Conservation (phyloP, 2,888 invertebrate genomes). For the Opisthograptis luteolata region DNA sequence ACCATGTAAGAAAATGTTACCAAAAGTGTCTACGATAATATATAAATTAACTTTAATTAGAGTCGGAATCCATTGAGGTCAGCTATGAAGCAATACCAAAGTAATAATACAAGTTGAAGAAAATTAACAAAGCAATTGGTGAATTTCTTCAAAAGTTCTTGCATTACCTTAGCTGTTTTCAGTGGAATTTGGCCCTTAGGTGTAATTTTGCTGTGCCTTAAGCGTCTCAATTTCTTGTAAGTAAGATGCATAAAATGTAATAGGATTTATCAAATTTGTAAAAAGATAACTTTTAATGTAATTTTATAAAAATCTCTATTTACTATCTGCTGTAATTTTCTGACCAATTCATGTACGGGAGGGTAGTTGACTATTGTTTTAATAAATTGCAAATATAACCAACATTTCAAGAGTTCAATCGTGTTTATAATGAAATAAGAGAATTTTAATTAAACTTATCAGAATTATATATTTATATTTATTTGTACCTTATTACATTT, state of each 20-base stretch:
- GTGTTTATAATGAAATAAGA: no score
- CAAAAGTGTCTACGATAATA: slow-evolving; percentile 72
- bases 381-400: no score
- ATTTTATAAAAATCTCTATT: slow-evolving; percentile 73
- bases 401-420: no score
- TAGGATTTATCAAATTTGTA: slow-evolving; percentile 72
- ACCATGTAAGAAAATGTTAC: slow-evolving; percentile 68
- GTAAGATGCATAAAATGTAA: slow-evolving; percentile 64
- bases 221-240: slow-evolving; percentile 81
- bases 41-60: slow-evolving; percentile 66
- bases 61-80: not conserved
- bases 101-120: not conserved
- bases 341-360: slow-evolving; percentile 50
- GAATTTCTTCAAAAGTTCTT: not conserved
- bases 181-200: slow-evolving; percentile 40
- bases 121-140: not conserved
- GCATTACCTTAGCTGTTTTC: slow-evolving; percentile 5
- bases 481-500: no score
- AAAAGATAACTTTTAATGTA: slow-evolving; percentile 56
- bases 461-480: no score
- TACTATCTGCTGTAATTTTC: slow-evolving; percentile 54
- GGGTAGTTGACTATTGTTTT: slow-evolving; percentile 32
- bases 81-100: not conserved
- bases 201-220: slow-evolving; percentile 83
- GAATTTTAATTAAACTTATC: no score